Conservation (phyloP, 2,113 vertebrate genomes). For the Hippotragus niger region DNA sequence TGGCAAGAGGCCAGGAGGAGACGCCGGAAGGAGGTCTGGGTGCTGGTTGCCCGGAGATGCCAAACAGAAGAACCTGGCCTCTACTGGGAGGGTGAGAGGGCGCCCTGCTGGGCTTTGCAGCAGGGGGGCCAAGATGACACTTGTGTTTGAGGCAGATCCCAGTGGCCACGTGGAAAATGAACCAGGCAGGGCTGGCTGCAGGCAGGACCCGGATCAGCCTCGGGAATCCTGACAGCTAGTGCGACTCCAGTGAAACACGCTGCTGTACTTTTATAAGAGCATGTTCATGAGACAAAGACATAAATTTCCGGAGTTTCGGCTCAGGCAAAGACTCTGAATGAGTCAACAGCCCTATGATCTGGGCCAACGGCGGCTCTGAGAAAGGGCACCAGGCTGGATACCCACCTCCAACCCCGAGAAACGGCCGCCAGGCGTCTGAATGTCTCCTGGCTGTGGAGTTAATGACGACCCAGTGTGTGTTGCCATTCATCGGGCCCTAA, state of each 20-base stretch:
- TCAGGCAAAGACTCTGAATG: background rate
- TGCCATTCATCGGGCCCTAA: conserved; percentile 56
- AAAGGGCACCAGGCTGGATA: background rate
- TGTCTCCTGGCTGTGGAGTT: conserved; percentile 14
- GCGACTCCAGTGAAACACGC: accelerated
- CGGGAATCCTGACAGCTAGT: background rate
- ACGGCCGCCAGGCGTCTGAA: background rate
- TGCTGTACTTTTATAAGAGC: background rate
- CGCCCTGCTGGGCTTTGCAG: background rate
- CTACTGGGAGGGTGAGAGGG: background rate
- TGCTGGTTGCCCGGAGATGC: background rate
- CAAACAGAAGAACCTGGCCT: background rate
- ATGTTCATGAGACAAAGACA: background rate
- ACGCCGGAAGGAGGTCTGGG: background rate
- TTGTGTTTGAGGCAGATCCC: background rate
- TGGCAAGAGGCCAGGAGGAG: background rate
- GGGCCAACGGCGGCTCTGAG: background rate
- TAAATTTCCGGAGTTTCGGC: background rate
- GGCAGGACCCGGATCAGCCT: background rate
- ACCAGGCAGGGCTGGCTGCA: accelerated
- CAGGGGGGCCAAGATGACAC: background rate
- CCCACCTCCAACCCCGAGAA: background rate
- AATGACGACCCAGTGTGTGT: conserved; percentile 33
- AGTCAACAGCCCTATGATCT: background rate
- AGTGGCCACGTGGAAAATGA: background rate